Base-by-base conservation (phyloP, 2,888 invertebrate species). In the Spodoptera exigua region DNA sequence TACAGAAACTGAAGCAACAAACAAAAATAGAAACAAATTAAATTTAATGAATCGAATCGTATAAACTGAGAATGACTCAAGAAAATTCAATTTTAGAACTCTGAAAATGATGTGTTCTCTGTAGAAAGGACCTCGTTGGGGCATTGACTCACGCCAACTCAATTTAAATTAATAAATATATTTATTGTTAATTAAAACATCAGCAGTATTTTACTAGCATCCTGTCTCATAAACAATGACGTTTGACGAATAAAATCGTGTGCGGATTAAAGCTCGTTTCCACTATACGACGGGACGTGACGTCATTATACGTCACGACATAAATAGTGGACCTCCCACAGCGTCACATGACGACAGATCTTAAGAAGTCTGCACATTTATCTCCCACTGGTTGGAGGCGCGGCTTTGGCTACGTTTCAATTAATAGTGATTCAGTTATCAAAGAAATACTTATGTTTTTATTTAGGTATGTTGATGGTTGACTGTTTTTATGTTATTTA, bases 301-400 rank as follows among this genome's bases (percentile, higher is more conserved):
- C 78, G 74, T 66, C 7, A 18, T 18, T 2, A 41, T 48, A 75
- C 80, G 78, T 79, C 78, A 79, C 58, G 34, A 56, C 61, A 70
- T 65, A 69, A 64, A 58, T 66, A 62, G 61, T 61, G 70, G 70
- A 78, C 81, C 86, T 77, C 89, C 88, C 88, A 88, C 88, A 66
- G 85, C 86, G 89, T 90, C 90, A 89, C 89, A 88, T 90, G 89
- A 88, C 81, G 76, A 62, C 37, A 60, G 70, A 16, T 53, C 32
- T 88, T 58, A 87, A 74, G 80, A 69, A 32, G 58, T 47, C 17
- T 83, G 60, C 61, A 80, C 83, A 85, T 77, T 77, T 3, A 52
- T 51, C 27, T 66, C 39, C 37, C 10, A 69, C 34, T 44, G 44
- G 43, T 27, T 49, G 45, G 7, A 34, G 48, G 35, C 44, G 45